Evolutionary conservation across 2,113 vertebrate species (phyloP), one percentile per base, ranked within the genome.

Genomic region (Corythornis cristatus): DNA sequence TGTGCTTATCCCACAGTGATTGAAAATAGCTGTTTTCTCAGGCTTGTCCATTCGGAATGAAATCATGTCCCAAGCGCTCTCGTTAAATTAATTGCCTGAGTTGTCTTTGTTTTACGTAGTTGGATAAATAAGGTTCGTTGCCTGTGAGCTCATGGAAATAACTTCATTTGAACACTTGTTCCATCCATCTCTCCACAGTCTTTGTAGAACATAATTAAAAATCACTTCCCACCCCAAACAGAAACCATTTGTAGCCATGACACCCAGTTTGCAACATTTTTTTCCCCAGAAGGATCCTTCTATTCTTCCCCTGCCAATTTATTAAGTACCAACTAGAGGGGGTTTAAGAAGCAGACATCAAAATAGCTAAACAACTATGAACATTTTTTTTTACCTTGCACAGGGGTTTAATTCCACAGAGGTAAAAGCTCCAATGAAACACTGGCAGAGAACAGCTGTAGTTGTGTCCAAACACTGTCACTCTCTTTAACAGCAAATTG

Each of bases 61-160:
- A 74, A 95, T 91, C 78, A 89, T 46, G 72, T 89, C 82, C 91
- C 71, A 74, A 76, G 66, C 12, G 6, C 60, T 88, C 89, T 88
- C 0, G 1, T 92, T 95, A 91, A 91, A 89, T 83, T 94, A 93
- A 93, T 89, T 93, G 89, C 68, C n/a, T 4, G 40, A 53, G 43
- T 67, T 94, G 80, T 53, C 81, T 90, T 90, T 89, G 71, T 26
- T 89, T 86, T 89, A 85, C 1, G 0, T 60, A 48, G 68, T 20
- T 86, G 92, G 62, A 31, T 61, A 93, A 91, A 75, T 48, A 85
- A 87, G 71, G 71, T 67, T 93, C 1, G 3, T 22, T 87, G 83
- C 65, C 92, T 51, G 35, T 83, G 84, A 96, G 82, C 68, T 96
- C 83, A 91, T 77, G 72, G 88, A 89, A 96, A 77, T 56, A 90